phyloP scores from a whole-genome alignment of 2,113 vertebrate genomes.

The Polypterus senegalus region DNA sequence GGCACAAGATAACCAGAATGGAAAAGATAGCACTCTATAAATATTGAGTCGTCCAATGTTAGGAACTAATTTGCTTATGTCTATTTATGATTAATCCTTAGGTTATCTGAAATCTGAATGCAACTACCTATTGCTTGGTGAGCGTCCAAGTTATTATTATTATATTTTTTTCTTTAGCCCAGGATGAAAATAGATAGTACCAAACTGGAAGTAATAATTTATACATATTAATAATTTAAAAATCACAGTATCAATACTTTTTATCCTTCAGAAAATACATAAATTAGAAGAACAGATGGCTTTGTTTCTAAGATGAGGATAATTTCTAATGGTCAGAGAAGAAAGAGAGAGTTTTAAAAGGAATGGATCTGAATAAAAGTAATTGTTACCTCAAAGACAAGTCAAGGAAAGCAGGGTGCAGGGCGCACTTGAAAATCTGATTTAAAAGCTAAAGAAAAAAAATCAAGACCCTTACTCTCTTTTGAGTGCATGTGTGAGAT shows the following conservation, averaged over 20 bases:
- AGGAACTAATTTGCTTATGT: conserved; percentile 18
- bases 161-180: conserved; percentile 16
- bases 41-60: conserved; percentile 3
- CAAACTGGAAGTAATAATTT: conserved; percentile 34
- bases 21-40: conserved; percentile 51
- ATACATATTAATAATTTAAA: conserved; percentile 51
- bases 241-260: conserved; percentile 58
- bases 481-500: conserved; percentile 45
- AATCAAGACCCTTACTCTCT: conserved; percentile 30
- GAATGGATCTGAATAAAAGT: conserved; percentile 32
- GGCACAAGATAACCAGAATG: conserved; percentile 24
- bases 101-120: conserved; percentile 19
- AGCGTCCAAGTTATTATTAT: conserved; percentile 16
- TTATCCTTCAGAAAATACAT: conserved; percentile 45
- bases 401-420: conserved; percentile 10
- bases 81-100: conserved; percentile 18
- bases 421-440: conserved; percentile 28
- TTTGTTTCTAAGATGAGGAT: conserved; percentile 13
- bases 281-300: conserved; percentile 39
- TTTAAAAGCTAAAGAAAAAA: conserved; percentile 31
- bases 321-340: conserved; percentile 32
- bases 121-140: conserved; percentile 17
- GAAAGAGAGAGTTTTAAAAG: conserved; percentile 25
- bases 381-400: conserved; percentile 35
- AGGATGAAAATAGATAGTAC: conserved; percentile 44